Base-by-base conservation (phyloP, 2,113 vertebrate genomes). In the Poicephalus meyeri region DNA sequence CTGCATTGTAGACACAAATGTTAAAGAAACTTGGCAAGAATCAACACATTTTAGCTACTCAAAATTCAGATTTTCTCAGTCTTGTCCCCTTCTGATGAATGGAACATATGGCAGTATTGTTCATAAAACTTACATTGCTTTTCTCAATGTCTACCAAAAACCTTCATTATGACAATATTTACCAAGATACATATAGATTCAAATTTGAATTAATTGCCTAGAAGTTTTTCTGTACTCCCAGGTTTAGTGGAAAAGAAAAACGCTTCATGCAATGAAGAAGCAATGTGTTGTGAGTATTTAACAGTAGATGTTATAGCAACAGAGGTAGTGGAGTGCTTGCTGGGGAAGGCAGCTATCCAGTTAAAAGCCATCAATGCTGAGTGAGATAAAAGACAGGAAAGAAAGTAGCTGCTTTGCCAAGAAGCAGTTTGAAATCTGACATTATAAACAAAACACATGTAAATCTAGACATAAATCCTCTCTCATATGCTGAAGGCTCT, bases 31-130 rank as follows among this genome's bases (percentile, higher is more conserved):
- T 96, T 96, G 91, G 93, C 96, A 97, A 94, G 94, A 95, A 93
- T 64, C 50, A 93, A 81, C 87, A 94, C 80, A 44, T 95, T 93
- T 88, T 63, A 95, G 89, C 93, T 96, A 78, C 91, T 97, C 93
- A 96, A 95, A 96, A 97, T 97, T 96, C 96, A 95, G 89, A 95
- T 94, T 96, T 94, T 97, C 94, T 97, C 94, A 97, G 92, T 86
- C 93, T 95, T 97, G 95, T 96, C 96, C 88, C 71, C 55, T 96
- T 93, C 96, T 93, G 94, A 97, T 97, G 96, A 97, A 97, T 96
- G 94, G 89, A 97, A 97, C 96, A 97, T 97, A 97, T 96, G 95
- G 95, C 64, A 96, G 96, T 91, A 96, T 94, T 89, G 91, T 94
- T 97, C 91, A 97, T 97, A 93, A 95, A 94, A 96, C 88, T 96